phyloP scores from a whole-genome alignment of 2,888 invertebrate genomes.

The Ceratothoa steindachneri region DNA sequence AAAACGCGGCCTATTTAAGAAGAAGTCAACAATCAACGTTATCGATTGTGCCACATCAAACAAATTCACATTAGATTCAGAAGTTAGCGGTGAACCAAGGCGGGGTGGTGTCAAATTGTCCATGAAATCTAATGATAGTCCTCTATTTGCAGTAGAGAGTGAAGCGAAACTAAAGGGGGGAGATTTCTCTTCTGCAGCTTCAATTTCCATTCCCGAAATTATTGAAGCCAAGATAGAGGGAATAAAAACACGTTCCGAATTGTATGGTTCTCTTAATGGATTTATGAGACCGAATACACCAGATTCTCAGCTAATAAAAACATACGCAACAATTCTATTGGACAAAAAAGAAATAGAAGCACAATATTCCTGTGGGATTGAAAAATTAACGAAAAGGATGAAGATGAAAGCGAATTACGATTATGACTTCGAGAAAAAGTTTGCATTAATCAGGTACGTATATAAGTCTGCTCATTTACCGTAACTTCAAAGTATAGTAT shows the following conservation, averaged over 20 bases:
- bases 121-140: background rate
- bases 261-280: background rate
- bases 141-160: background rate
- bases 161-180: background rate
- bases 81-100: background rate
- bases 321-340: background rate
- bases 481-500: too few species aligned
- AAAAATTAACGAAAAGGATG: background rate
- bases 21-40: background rate
- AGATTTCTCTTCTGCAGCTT: background rate
- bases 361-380: background rate
- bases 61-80: background rate
- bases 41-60: background rate
- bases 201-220: background rate
- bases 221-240: background rate
- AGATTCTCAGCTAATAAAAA: background rate
- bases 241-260: background rate
- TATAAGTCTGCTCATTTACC: too few species aligned
- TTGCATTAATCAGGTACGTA: background rate
- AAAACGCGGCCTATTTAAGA: background rate
- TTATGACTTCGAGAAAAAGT: background rate
- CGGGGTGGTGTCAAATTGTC: background rate
- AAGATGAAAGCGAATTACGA: background rate
- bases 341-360: background rate
- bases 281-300: background rate